Base-by-base conservation (phyloP, 2,797 vertebrate species). In the Acomys russatus region DNA sequence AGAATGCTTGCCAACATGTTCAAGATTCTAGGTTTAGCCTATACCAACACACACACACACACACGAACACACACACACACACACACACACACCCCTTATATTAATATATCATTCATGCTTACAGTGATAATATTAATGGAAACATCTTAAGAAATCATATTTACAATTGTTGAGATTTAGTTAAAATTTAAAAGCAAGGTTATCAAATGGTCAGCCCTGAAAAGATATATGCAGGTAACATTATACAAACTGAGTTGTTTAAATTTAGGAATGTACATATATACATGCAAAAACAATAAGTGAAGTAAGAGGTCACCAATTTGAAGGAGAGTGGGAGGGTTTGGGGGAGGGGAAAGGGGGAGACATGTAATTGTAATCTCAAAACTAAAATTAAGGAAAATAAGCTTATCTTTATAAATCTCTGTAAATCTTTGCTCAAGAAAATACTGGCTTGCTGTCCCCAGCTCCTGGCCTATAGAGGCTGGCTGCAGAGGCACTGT, bases 81-180 rank as follows among this genome's bases (percentile, higher is more conserved):
- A 56, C 15, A 86, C 30, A 54, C 22, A 4, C n/a, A 63, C 56
- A 61, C 49, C 49, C 22, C n/a, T 49, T 77, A 80, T 2, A 49
- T 82, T 77, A 74, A 82, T 51, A 82, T 3, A 18, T 3, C 56
- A n/a, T 33, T 87, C 49, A 35, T 64, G 73, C 83, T n/a, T 94
- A 0, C 18, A 71, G 12, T 70, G 6, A 85, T 74, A 64, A 38
- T 1, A 71, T 83, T 64, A 92, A 68, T 61, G 7, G 44, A 33
- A 90, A 11, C 20, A 92, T 76, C 33, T 68, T 82, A 90, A 66
- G 15, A 22, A 92, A 61, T 91, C 17, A n/a, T 84, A 63, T 5
- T 64, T 93, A 59, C 80, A 22, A 44, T 90, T 66, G 78, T 11
- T 76, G 78, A 92, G 63, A 90, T 90, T 92, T 88, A 76, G 22